Conservation (phyloP, 2,888 invertebrate species). For the Thecophora atra region DNA sequence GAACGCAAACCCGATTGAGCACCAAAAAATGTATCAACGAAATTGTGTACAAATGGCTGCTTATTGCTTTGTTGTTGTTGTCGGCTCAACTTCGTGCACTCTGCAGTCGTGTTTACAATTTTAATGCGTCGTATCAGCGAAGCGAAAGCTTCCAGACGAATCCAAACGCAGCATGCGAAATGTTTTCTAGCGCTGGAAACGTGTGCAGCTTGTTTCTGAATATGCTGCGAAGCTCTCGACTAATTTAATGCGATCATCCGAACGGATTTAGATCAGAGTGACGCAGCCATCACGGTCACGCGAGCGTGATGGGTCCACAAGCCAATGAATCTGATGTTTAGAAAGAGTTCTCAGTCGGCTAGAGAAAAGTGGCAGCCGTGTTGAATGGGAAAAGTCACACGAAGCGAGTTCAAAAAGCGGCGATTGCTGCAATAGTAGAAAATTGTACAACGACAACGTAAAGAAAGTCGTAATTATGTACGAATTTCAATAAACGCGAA, state of each 20-base stretch:
- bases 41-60: background rate
- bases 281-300: background rate
- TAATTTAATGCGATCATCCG: no score
- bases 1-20: background rate
- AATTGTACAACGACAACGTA: background rate
- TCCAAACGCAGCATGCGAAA: no score
- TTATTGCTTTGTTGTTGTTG: background rate
- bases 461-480: background rate
- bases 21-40: background rate
- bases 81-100: background rate
- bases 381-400: background rate
- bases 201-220: no score
- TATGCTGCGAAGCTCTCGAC: no score
- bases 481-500: background rate
- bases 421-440: background rate
- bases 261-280: no score
- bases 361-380: no score
- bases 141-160: background rate
- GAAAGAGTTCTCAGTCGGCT: no score
- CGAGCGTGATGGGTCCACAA: background rate
- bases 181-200: background rate
- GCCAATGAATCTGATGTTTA: background rate
- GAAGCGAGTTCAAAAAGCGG: background rate
- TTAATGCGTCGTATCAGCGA: background rate
- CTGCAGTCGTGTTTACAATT: background rate